A percentile compares a stretch with the other conserved stretches of the same genome.
Conservation (phyloP, 2,888 invertebrate genomes). For the Maniola hyperantus region DNA sequence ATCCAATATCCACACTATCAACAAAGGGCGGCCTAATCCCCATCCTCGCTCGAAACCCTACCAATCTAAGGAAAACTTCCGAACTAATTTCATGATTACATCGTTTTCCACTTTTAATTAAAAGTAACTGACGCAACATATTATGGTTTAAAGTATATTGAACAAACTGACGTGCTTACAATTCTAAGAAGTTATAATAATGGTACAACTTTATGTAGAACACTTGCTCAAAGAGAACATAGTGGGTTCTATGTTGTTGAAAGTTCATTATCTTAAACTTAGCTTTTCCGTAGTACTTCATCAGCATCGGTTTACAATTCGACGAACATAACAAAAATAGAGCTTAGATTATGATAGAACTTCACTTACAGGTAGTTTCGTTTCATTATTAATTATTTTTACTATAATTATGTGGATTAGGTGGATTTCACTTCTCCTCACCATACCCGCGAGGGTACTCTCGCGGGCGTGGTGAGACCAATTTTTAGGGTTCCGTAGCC, state of each 20-base stretch:
- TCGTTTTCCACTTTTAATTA: constrained; percentile 17
- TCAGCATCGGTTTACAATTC: no score
- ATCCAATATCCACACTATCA: constrained; percentile 12
- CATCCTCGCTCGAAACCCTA: neutral
- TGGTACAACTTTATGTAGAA: neutral
- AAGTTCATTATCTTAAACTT: neutral
- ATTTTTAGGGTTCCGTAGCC: no score
- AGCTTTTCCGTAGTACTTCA: no score
- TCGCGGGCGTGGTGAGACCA: no score
- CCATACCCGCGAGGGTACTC: no score
- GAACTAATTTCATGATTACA: constrained; percentile 3
- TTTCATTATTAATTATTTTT: no score
- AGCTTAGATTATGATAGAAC: no score
- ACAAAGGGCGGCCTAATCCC: constrained; percentile 5
- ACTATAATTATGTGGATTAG: no score
- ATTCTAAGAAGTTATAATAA: neutral
- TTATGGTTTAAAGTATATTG: neutral
- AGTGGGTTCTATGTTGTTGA: neutral
- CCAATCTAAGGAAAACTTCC: constrained; percentile 8
- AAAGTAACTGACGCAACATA: constrained; percentile 9
- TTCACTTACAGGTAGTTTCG: no score
- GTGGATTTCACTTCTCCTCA: no score
- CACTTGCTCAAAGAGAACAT: neutral
- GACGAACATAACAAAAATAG: no score
- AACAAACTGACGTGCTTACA: neutral